Percentiles rank a stretch among this genome's conserved stretches.
Evolutionary conservation across 2,797 vertebrate species (phyloP).

Genomic region (Hyperoplus immaculatus): DNA sequence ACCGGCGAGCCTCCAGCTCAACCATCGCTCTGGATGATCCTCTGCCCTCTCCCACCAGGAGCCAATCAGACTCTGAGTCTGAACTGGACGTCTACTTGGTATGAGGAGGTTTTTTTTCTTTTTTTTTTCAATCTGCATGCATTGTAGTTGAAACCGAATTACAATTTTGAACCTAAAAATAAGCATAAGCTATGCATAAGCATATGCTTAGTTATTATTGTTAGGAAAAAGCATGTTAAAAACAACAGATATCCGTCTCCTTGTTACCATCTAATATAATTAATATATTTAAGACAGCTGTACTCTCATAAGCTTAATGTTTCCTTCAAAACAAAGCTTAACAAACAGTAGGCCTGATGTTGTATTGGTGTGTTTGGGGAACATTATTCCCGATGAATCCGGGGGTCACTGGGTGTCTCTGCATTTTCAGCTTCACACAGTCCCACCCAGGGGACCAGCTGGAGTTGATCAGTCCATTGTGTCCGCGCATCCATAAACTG

Average conservation of each 20-base stretch:
- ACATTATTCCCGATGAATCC: slow-evolving; percentile 15
- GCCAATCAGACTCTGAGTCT: slow-evolving; percentile 87
- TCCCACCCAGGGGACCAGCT: slow-evolving; percentile 51
- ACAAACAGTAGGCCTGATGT: neutral
- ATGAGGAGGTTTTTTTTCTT: slow-evolving; percentile 66
- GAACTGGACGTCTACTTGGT: slow-evolving; percentile 94
- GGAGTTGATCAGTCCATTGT: slow-evolving; percentile 57
- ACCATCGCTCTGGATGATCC: slow-evolving; percentile 90
- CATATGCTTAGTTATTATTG: neutral
- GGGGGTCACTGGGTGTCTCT: slow-evolving; percentile 59
- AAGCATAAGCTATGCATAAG: too few species aligned
- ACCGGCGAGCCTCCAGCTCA: slow-evolving; percentile 88
- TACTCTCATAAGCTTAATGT: neutral
- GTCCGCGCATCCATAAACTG: slow-evolving; percentile 49
- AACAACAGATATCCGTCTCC: neutral
- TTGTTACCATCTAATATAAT: too few species aligned
- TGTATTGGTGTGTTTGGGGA: slow-evolving; percentile 3
- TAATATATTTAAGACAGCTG: too few species aligned
- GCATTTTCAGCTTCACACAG: slow-evolving; percentile 65
- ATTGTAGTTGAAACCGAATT: neutral
- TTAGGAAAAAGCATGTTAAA: neutral
- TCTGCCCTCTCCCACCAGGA: slow-evolving; percentile 81
- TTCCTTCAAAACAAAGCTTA: neutral
- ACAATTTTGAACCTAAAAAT: too few species aligned
- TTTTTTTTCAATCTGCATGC: neutral